Percentiles rank a stretch among this genome's conserved stretches.
Evolutionary conservation across 2,113 vertebrate genomes (phyloP).

Genomic region (Odontophorus gujanensis): DNA sequence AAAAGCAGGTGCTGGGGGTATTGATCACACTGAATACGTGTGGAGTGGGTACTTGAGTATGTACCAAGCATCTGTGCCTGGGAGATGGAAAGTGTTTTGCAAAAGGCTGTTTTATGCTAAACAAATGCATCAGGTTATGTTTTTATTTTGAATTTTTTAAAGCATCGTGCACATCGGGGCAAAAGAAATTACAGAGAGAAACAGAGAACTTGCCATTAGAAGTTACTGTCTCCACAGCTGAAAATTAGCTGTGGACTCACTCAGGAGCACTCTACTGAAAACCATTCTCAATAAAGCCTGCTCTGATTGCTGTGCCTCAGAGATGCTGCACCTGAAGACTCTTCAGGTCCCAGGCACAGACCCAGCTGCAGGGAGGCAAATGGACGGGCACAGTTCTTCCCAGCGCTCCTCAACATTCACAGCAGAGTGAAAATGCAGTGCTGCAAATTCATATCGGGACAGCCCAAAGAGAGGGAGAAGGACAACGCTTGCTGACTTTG

Average conservation of each 20-base stretch:
- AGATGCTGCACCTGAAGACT: background rate
- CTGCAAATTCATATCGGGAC: background rate
- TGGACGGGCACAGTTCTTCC: background rate
- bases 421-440: background rate
- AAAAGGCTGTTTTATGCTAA: slow-evolving; percentile 33
- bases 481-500: background rate
- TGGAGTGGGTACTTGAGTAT: slow-evolving; percentile 60
- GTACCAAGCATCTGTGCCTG: slow-evolving; percentile 33
- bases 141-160: slow-evolving; percentile 60
- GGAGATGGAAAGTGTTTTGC: slow-evolving; percentile 10
- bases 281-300: background rate
- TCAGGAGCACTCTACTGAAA: background rate
- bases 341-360: fast-evolving
- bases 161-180: background rate
- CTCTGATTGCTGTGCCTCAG: background rate
- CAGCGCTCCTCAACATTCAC: background rate
- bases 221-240: background rate
- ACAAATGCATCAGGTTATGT: slow-evolving; percentile 56
- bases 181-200: slow-evolving; percentile 12
- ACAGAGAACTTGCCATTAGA: background rate
- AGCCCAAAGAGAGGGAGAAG: background rate
- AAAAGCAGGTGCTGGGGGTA: slow-evolving; percentile 52
- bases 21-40: slow-evolving; percentile 39
- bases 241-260: slow-evolving; percentile 13
- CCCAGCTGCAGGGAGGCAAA: background rate